phyloP scores from a whole-genome alignment of 2,113 vertebrate species.

The Serinus canaria region DNA sequence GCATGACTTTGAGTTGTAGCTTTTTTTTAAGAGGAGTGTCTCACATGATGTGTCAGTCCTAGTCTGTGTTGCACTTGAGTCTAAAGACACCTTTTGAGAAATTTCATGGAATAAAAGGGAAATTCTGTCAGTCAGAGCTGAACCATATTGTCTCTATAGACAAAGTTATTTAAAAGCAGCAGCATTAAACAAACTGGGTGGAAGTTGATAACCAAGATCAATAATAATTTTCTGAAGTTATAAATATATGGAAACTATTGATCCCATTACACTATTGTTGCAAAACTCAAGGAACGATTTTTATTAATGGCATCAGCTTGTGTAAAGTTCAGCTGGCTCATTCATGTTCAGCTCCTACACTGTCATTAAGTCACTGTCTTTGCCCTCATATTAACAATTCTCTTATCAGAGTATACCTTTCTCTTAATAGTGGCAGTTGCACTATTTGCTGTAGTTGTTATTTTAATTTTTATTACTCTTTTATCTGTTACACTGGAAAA shows the following conservation, averaged over 20 bases:
- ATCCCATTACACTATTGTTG: background rate
- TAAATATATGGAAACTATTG: background rate
- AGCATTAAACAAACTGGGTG: background rate
- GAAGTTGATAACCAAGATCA: background rate
- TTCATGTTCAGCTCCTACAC: background rate
- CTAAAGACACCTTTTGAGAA: background rate
- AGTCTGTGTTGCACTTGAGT: background rate
- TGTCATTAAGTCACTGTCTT: background rate
- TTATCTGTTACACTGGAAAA: background rate
- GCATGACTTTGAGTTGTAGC: background rate
- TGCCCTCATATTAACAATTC: background rate
- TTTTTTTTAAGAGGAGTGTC: background rate
- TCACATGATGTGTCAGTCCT: background rate
- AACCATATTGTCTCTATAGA: background rate
- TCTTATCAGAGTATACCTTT: background rate
- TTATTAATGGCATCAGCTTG: background rate
- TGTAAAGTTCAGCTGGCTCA: background rate
- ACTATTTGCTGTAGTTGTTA: constrained; percentile 4
- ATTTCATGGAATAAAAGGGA: background rate
- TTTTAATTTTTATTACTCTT: constrained; percentile 23
- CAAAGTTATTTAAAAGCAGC: background rate
- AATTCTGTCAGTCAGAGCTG: background rate
- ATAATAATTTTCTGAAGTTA: background rate
- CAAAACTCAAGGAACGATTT: background rate
- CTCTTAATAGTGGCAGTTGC: background rate